A percentile compares a stretch with the other conserved stretches of the same genome.
phyloP scores from a whole-genome alignment of 2,888 invertebrate genomes.

The Megalurothrips usitatus region DNA sequence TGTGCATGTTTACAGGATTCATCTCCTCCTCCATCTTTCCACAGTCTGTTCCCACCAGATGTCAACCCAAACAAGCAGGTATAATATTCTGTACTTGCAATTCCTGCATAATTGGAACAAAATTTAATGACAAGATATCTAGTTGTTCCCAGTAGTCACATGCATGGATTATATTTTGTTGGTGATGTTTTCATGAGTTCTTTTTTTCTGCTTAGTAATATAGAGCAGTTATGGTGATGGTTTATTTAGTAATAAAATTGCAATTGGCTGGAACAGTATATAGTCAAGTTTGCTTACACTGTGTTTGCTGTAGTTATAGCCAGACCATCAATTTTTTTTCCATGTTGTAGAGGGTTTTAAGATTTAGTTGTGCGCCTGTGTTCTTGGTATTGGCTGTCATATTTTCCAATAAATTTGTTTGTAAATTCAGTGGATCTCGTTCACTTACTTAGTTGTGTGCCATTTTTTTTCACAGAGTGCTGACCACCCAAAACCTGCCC shows the following conservation, averaged over 20 bases:
- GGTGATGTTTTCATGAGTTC: neutral
- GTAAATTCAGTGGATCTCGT: too few species aligned
- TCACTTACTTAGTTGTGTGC: too few species aligned
- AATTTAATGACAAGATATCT: neutral
- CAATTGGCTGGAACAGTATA: too few species aligned
- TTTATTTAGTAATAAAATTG: too few species aligned
- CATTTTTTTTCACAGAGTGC: constrained; percentile 33
- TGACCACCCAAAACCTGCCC: constrained; percentile 67
- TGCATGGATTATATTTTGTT: neutral
- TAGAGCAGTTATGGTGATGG: neutral
- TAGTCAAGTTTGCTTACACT: neutral
- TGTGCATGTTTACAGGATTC: constrained; percentile 31
- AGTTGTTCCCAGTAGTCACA: neutral
- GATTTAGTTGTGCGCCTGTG: too few species aligned
- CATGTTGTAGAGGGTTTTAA: too few species aligned
- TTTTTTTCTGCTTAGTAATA: neutral
- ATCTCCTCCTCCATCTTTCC: constrained; percentile 12
- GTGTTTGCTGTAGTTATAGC: neutral
- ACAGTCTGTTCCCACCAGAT: constrained; percentile 2
- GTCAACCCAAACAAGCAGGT: constrained; percentile 23
- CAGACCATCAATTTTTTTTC: neutral
- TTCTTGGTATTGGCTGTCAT: too few species aligned
- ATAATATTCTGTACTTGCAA: neutral
- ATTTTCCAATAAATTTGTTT: too few species aligned
- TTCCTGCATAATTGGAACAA: neutral